Percentiles rank a stretch among this genome's conserved stretches.
phyloP scores from a whole-genome alignment of 2,888 invertebrate species.

The Protula sp. region DNA sequence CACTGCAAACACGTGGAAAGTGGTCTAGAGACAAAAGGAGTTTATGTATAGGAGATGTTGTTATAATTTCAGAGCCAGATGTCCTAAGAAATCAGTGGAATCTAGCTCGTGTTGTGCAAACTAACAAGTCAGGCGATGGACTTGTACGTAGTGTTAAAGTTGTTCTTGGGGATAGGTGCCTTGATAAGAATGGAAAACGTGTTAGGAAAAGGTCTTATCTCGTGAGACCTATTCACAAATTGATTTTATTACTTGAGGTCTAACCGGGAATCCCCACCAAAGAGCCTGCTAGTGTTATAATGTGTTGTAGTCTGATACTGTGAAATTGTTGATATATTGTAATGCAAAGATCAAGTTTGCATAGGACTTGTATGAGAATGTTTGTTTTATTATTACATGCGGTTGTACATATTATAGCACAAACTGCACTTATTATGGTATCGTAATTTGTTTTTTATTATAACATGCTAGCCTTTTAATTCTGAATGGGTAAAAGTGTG shows the following conservation, averaged over 20 bases:
- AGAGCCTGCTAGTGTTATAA: neutral
- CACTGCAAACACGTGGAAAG: constrained; percentile 7
- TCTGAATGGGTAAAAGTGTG: too few relatives aligned
- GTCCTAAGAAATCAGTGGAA: constrained; percentile 1
- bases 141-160: constrained; percentile 11
- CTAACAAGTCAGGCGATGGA: constrained; percentile 5
- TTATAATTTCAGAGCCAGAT: constrained; percentile 5
- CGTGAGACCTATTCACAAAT: constrained; percentile 11
- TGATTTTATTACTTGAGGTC: constrained; percentile 3
- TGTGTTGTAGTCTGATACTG: too few relatives aligned
- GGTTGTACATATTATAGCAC: too few relatives aligned
- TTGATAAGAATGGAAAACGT: neutral
- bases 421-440: too few relatives aligned
- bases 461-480: too few relatives aligned
- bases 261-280: neutral
- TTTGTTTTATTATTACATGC: too few relatives aligned
- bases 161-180: neutral
- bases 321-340: too few relatives aligned
- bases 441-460: too few relatives aligned
- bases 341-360: too few relatives aligned
- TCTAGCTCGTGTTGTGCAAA: constrained; percentile 5
- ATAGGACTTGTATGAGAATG: too few relatives aligned
- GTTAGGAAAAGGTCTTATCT: neutral
- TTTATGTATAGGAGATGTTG: constrained; percentile 8
- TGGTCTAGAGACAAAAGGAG: constrained; percentile 4